Percentiles rank a stretch among this genome's conserved stretches.
Evolutionary conservation across 2,888 invertebrate species (phyloP).

Genomic region (Latrodectus elegans): DNA sequence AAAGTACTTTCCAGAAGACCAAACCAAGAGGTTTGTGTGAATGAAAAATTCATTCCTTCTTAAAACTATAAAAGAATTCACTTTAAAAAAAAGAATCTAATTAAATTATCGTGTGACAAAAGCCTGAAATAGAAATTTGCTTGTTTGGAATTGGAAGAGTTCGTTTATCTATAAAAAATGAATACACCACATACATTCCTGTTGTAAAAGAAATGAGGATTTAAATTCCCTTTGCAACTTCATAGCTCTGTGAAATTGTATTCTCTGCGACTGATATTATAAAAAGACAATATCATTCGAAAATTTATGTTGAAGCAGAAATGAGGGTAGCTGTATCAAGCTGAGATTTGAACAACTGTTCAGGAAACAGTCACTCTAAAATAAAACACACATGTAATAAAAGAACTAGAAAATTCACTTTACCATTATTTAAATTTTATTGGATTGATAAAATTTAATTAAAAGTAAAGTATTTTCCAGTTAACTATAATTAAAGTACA

Average conservation of each 20-base stretch:
- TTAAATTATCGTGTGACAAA: too few species aligned
- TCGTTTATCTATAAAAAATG: too few species aligned
- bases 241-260: not conserved
- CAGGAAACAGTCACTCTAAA: not conserved
- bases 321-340: not conserved
- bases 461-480: not conserved
- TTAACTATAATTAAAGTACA: not conserved
- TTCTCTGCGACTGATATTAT: not conserved
- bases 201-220: not conserved
- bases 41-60: too few species aligned
- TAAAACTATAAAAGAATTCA: too few species aligned
- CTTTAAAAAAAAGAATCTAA: too few species aligned
- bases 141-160: too few species aligned
- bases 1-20: too few species aligned
- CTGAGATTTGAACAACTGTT: not conserved
- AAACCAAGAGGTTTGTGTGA: too few species aligned
- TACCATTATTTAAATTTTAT: not conserved
- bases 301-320: not conserved
- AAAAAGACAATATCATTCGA: not conserved
- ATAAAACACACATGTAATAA: not conserved
- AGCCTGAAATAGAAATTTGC: too few species aligned
- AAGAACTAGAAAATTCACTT: not conserved
- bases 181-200: too few species aligned
- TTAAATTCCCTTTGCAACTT: not conserved
- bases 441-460: not conserved